phyloP scores from a whole-genome alignment of 1,140 invertebrate species.

The Lasaia peninsularis region DNA sequence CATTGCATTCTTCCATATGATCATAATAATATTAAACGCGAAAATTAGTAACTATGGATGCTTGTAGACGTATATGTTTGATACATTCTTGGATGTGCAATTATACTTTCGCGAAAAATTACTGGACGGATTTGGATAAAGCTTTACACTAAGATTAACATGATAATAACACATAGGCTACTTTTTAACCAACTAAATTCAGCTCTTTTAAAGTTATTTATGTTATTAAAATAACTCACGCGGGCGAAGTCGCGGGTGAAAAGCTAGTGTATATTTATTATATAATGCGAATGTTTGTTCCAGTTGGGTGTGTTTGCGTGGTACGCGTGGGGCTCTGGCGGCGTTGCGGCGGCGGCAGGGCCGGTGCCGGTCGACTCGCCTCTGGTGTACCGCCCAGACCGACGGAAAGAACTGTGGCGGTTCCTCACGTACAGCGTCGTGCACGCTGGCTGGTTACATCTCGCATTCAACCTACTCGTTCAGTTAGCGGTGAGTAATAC shows the following conservation, averaged over 20 bases:
- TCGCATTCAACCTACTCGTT: conserved; percentile 95
- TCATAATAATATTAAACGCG: too few relatives aligned
- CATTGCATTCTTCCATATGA: too few relatives aligned
- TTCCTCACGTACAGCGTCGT: conserved; percentile 97
- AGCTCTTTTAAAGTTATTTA: too few relatives aligned
- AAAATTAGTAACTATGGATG: too few relatives aligned
- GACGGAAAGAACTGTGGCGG: conserved; percentile 93
- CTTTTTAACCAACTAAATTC: too few relatives aligned
- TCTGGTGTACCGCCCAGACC: conserved; percentile 96
- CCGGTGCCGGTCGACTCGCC: conserved; percentile 95
- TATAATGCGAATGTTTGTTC: conserved; percentile 40
- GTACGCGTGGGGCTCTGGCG: conserved; percentile 89
- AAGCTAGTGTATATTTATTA: conserved; percentile 31
- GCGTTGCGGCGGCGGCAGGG: conserved; percentile 90
- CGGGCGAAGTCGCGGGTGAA: too few relatives aligned
- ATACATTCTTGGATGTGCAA: not conserved
- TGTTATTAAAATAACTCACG: too few relatives aligned
- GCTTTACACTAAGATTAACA: too few relatives aligned
- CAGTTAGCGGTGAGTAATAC: conserved; percentile 78
- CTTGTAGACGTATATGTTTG: not conserved
- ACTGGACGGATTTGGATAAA: too few relatives aligned
- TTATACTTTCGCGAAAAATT: too few relatives aligned
- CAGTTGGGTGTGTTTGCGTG: conserved; percentile 96
- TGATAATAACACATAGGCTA: too few relatives aligned
- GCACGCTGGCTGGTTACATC: conserved; percentile 96